Percentiles rank a stretch among this genome's conserved stretches.
phyloP scores from a whole-genome alignment of 2,888 invertebrate species.

The Scaptomyza flava region DNA sequence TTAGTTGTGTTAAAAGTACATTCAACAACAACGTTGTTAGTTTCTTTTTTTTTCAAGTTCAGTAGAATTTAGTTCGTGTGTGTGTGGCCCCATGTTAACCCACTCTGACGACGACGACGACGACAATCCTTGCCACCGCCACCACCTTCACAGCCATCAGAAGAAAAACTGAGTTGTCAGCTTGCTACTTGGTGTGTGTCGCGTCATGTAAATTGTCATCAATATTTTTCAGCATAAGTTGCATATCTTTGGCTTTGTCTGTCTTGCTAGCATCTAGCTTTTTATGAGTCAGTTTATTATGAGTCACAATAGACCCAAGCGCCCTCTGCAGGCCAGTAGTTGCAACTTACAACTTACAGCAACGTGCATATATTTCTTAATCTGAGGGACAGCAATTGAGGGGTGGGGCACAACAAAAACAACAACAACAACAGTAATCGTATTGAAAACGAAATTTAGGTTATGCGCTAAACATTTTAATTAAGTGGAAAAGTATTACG shows the following conservation, averaged over 20 bases:
- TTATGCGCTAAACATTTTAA: constrained; percentile 78
- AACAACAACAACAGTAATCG: constrained; percentile 3
- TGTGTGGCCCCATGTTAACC: constrained; percentile 62
- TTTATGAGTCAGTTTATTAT: constrained; percentile 40
- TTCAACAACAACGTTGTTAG: constrained; percentile 28
- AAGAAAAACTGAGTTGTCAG: constrained; percentile 26
- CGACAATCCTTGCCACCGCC: constrained; percentile 2
- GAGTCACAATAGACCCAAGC: constrained; percentile 31
- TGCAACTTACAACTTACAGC: constrained; percentile 5
- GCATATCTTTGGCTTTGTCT: constrained; percentile 30
- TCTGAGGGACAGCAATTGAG: background rate
- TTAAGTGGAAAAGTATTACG: constrained; percentile 79
- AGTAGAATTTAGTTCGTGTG: constrained; percentile 68
- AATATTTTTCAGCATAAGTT: constrained; percentile 62
- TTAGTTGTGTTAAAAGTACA: constrained; percentile 51
- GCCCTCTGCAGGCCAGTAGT: constrained; percentile 40
- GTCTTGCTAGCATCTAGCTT: constrained; percentile 28
- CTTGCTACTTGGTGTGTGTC: constrained; percentile 6
- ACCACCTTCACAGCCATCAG: background rate
- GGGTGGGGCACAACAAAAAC: background rate
- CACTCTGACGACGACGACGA: constrained; percentile 6
- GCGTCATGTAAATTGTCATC: constrained; percentile 63
- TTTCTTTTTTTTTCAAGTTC: constrained; percentile 64
- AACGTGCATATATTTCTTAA: constrained; percentile 6
- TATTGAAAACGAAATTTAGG: constrained; percentile 72